Evolutionary conservation across 2,113 vertebrate species (phyloP).

Genomic region (Copsychus sechellarum): DNA sequence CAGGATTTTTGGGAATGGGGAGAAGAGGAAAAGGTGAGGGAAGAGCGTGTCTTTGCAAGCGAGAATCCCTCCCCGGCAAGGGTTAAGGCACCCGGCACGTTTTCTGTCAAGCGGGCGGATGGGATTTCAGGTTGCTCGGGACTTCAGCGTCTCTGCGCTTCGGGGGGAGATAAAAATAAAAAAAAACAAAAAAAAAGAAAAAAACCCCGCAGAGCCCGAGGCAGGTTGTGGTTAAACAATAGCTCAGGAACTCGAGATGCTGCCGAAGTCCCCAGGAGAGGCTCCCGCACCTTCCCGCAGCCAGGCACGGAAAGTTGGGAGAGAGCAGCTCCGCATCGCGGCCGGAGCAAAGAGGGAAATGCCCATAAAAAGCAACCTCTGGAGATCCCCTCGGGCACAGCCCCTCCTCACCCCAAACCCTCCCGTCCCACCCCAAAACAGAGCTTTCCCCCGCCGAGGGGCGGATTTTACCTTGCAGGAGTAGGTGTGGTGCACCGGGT

Average conservation of each 20-base stretch:
- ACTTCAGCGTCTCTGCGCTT: not conserved
- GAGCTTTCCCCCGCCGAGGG: too few species aligned
- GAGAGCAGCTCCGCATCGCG: not conserved
- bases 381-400: not conserved
- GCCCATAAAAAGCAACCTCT: conserved; percentile 53
- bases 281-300: not conserved
- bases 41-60: not conserved
- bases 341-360: not conserved
- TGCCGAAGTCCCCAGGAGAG: not conserved
- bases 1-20: not conserved
- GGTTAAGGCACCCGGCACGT: conserved; percentile 10
- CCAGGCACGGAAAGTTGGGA: not conserved
- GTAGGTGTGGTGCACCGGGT: conserved; percentile 95
- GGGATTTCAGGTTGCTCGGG: conserved; percentile 48
- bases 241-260: conserved; percentile 49
- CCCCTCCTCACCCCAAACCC: not conserved
- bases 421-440: too few species aligned
- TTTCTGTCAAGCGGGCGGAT: conserved; percentile 26
- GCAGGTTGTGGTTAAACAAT: conserved; percentile 54
- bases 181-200: too few species aligned
- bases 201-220: not conserved
- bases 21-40: not conserved
- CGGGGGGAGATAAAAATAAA: not conserved
- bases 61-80: not conserved
- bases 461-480: conserved; percentile 88